Evolutionary conservation across 2,113 vertebrate species (phyloP).

Genomic region (Nibea albiflora): DNA sequence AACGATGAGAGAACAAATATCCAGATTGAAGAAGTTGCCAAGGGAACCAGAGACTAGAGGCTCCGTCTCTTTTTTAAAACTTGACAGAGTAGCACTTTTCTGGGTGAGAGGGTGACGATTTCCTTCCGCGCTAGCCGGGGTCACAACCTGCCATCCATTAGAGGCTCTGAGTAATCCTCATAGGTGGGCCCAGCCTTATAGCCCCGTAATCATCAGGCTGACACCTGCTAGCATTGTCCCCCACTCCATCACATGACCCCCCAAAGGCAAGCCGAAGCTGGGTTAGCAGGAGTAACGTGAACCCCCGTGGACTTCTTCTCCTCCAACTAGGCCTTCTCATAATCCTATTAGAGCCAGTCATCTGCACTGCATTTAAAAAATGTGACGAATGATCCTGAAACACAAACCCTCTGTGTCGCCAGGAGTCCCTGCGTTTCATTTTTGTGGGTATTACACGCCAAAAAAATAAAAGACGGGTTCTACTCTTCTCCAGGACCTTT

Average conservation of each 20-base stretch:
- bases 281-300: constrained; percentile 24
- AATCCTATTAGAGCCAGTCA: constrained; percentile 81
- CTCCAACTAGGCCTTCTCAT: constrained; percentile 52
- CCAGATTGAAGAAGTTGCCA: constrained; percentile 62
- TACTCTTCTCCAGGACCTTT: not conserved
- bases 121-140: constrained; percentile 33
- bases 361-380: constrained; percentile 67
- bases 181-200: constrained; percentile 58
- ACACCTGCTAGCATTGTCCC: constrained; percentile 68
- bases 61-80: not conserved
- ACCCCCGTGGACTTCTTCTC: constrained; percentile 21
- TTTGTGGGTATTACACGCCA: not conserved
- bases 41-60: constrained; percentile 55
- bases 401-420: constrained; percentile 30
- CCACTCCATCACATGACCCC: constrained; percentile 70
- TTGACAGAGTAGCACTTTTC: constrained; percentile 46
- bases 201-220: constrained; percentile 56
- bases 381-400: constrained; percentile 52
- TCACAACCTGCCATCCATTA: constrained; percentile 61
- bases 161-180: constrained; percentile 65
- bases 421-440: constrained; percentile 15
- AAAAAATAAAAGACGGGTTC: not conserved
- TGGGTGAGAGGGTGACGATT: constrained; percentile 37
- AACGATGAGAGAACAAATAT: constrained; percentile 14
- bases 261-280: not conserved